Base-by-base conservation (phyloP, 1,140 invertebrate species). In the Diachasma alloeum region DNA sequence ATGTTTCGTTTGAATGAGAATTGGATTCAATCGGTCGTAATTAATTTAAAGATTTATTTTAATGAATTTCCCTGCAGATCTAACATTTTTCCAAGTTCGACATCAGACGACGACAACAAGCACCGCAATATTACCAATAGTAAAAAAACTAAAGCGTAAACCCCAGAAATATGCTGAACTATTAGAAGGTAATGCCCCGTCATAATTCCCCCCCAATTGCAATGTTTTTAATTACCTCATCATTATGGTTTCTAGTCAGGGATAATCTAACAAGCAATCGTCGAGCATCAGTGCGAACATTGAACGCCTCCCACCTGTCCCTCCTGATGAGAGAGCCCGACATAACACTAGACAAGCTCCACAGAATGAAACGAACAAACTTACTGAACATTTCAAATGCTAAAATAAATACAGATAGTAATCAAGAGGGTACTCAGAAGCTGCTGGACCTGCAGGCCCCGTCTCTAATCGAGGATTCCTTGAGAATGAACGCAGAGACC, bases 291-390 rank as follows among this genome's bases (percentile, higher is more conserved):
- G 91, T 95, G 3, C 92, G 91, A 77, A 93, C 92, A 78, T 84
- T 94, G 13, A 92, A 90, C 83, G 90, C 92, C 0, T 86, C 89
- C 72, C 92, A 94, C 83, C 82, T 95, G 19, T 92, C 93, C 24
- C 89, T 92, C 71, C 86, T 94, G 19, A 91, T 93, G 15, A 84
- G 90, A 48, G 91, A 92, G 80, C 83, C 91, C 26, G 83, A 88
- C 81, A 90, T 91, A 71, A 92, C 90, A 48, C 84, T 93, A 19
- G 91, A 90, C 72, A 90, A 93, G 82, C 83, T 92, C 4, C 90
- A 92, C 83, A 91, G 81, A 91, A 84, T 85, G 77, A 74, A 74
- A 53, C 46, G 75, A 46, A 74, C 78, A 19, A n/a, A 72, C 39
- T 48, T 42, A 37, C 10, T 63, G 78, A 89, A 83, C 82, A 91